Conservation (phyloP, 2,113 vertebrate genomes). For the Brachyhypopomus occidentalis region DNA sequence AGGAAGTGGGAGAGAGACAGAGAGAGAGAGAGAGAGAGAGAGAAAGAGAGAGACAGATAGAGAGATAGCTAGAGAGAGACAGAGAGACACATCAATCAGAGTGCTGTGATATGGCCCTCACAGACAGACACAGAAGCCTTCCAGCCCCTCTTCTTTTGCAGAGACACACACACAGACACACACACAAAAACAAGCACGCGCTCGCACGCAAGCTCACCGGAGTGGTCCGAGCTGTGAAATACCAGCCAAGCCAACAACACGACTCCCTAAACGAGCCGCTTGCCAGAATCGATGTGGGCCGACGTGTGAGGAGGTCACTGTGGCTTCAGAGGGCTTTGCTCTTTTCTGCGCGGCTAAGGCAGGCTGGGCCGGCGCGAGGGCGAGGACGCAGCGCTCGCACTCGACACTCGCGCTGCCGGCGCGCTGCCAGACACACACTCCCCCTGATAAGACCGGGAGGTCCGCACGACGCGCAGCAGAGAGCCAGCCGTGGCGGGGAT, state of each 20-base stretch:
- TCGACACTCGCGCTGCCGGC: not conserved
- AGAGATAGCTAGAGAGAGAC: no score
- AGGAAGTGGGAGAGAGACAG: not conserved
- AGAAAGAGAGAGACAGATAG: not conserved
- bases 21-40: not conserved
- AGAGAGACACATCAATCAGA: conserved; percentile 36
- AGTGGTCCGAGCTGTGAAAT: not conserved
- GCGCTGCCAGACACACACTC: conserved; percentile 5
- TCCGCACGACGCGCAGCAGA: conserved; percentile 5
- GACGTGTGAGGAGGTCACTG: conserved; percentile 1
- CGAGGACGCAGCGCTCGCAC: no score
- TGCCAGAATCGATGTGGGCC: conserved; percentile 29
- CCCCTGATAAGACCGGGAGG: not conserved
- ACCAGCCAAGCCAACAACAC: conserved; percentile 20
- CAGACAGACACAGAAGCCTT: not conserved
- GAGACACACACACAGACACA: conserved; percentile 11
- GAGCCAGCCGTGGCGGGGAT: not conserved
- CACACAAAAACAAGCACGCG: not conserved
- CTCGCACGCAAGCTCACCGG: not conserved
- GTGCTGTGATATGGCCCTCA: conserved; percentile 25
- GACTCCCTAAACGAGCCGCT: conserved; percentile 29
- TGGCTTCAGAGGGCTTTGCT: not conserved
- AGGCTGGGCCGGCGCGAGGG: not conserved
- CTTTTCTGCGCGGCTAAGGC: no score
- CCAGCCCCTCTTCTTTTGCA: not conserved